Base-by-base conservation (phyloP, 2,888 invertebrate genomes). In the Ecdyonurus torrentis region DNA sequence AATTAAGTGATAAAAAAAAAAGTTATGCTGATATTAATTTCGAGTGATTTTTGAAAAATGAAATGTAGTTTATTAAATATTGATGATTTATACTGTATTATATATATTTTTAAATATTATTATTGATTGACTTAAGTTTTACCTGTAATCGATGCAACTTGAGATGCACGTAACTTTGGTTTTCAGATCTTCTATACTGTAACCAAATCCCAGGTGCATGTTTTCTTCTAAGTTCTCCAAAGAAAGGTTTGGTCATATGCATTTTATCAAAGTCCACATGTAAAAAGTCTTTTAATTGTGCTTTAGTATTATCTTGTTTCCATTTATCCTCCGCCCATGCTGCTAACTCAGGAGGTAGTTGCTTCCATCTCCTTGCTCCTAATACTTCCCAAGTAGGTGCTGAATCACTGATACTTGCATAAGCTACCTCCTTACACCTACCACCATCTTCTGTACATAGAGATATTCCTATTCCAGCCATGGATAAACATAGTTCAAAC, bases 201-300 rank as follows among this genome's bases (percentile, higher is more conserved):
- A 86, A 69, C 84, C 87, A 89, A 55, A 89, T 70, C 0, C 85
- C 89, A 1, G 91, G 89, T 63, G 80, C 81, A 71, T 87, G 88
- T 0, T 82, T 83, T 53, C 91, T 77, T 55, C 86, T 75, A 23
- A 91, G 72, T 70, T 87, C 87, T 0, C 89, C 89, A 70, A 86
- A 89, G 74, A 89, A 90, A 0, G 91, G 91, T 72, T 89, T 89
- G 0, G 87, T 84, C 87, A 91, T 89, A 69, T 86, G 86, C 90
- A 91, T 90, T 72, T 86, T 88, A 61, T 83, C 83, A 67, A 91
- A 81, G 71, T 91, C 89, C 63, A 89, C 85, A 78, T 89, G 76
- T 7, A 68, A 67, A 66, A 67, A 64, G 24, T 89, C 88, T 71
- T 88, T 87, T 58, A 89, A 74, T 67, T 86, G 85, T 61, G 87